phyloP scores from a whole-genome alignment of 2,797 vertebrate species.

The Mus minutoides region DNA sequence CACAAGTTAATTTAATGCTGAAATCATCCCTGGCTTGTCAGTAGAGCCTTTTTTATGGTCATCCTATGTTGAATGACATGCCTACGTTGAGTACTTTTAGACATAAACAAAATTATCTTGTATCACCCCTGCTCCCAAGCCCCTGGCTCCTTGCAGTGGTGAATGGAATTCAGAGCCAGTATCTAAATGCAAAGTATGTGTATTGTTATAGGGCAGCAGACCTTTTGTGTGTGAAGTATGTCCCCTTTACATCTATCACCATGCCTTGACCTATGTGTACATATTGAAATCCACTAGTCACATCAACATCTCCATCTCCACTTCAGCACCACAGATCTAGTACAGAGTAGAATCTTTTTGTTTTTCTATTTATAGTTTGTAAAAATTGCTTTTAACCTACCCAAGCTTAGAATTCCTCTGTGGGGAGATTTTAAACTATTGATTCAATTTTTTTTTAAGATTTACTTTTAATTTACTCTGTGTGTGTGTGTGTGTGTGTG shows the following conservation, averaged over 20 bases:
- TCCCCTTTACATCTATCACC: background rate
- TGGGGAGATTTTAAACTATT: background rate
- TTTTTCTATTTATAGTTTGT: constrained; percentile 13
- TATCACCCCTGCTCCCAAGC: background rate
- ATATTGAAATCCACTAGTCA: background rate
- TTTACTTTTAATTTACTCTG: background rate
- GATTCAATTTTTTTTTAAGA: background rate
- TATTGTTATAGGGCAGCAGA: background rate
- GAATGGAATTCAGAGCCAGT: background rate
- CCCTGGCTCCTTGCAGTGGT: background rate
- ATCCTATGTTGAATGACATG: background rate
- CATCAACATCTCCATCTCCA: background rate
- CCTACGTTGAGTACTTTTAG: background rate
- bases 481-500: background rate
- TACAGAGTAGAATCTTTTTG: background rate
- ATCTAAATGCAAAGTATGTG: background rate
- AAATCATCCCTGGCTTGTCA: background rate
- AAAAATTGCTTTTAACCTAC: constrained; percentile 15
- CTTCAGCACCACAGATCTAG: background rate
- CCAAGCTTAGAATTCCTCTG: background rate
- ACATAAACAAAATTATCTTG: background rate
- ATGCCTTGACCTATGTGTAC: background rate
- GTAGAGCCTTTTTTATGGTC: background rate
- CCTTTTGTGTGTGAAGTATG: background rate
- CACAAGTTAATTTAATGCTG: background rate